Evolutionary conservation across 1,140 invertebrate genomes (phyloP).

Genomic region (Forficula auricularia): DNA sequence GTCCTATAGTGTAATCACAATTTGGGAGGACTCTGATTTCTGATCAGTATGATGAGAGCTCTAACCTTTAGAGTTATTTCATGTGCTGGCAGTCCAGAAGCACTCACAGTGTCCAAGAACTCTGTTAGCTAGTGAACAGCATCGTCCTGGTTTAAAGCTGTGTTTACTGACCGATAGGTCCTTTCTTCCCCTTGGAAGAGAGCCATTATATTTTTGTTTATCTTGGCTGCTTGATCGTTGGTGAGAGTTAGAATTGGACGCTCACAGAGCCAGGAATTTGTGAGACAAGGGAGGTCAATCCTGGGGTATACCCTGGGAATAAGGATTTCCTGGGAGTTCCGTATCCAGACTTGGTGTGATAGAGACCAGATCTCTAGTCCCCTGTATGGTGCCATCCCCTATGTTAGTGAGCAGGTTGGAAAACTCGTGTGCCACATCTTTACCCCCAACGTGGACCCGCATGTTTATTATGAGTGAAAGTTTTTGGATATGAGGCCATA

Average conservation of each 20-base stretch:
- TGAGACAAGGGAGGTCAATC: slow-evolving; percentile 9
- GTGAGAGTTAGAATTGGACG: slow-evolving; percentile 3
- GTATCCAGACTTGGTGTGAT: slow-evolving; percentile 18
- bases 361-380: too few species aligned
- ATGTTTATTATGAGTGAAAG: slow-evolving; percentile 6
- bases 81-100: slow-evolving; percentile 8
- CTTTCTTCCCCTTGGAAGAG: neutral
- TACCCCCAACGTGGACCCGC: too few species aligned
- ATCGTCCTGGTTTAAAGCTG: slow-evolving; percentile 11
- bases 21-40: neutral
- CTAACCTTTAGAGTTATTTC: slow-evolving; percentile 6
- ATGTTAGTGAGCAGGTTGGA: too few species aligned
- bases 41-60: neutral
- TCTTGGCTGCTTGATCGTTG: too few species aligned
- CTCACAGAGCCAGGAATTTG: slow-evolving; percentile 2
- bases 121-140: slow-evolving; percentile 16
- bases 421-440: too few species aligned
- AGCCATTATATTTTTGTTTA: too few species aligned
- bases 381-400: too few species aligned
- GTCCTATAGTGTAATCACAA: neutral
- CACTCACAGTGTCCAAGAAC: slow-evolving; percentile 14
- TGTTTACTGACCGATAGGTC: slow-evolving; percentile 11
- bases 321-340: slow-evolving; percentile 16
- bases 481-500: slow-evolving; percentile 14
- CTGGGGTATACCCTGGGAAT: slow-evolving; percentile 11